These are phyloP conservation scores for Oreonectes daqikongensis DNA, from an alignment of 2,797 vertebrate species.

Conservation along the genomic window DNA sequence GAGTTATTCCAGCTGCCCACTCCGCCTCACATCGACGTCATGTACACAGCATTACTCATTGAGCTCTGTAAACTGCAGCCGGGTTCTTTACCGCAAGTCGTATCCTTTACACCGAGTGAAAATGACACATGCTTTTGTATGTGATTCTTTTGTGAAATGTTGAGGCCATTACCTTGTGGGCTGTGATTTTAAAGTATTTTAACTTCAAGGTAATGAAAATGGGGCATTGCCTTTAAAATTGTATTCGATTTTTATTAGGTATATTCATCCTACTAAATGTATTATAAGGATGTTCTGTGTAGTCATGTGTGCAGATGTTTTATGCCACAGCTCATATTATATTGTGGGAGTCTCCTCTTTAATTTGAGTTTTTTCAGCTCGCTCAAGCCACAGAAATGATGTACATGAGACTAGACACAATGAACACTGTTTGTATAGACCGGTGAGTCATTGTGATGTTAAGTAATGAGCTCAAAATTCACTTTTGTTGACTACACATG, in stretches of 20 bases:
- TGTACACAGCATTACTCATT: slow-evolving; percentile 95
- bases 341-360: too few species aligned
- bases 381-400: slow-evolving; percentile 98
- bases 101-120: slow-evolving; percentile 77
- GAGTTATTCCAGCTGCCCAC: slow-evolving; percentile 91
- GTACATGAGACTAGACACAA: slow-evolving; percentile 96
- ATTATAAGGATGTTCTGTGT: too few species aligned
- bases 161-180: too few species aligned
- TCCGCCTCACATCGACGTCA: slow-evolving; percentile 92
- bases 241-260: too few species aligned
- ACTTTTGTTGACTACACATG: neutral
- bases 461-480: neutral
- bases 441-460: slow-evolving; percentile 72
- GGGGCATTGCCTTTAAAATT: neutral
- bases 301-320: too few species aligned
- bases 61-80: slow-evolving; percentile 98
- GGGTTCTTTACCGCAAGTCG: slow-evolving; percentile 96
- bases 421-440: slow-evolving; percentile 95
- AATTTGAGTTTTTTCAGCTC: slow-evolving; percentile 74
- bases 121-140: neutral
- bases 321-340: too few species aligned
- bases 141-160: neutral
- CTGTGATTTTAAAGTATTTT: too few species aligned
- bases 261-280: too few species aligned
- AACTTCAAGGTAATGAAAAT: neutral